Base-by-base conservation (phyloP, 2,888 invertebrate genomes). In the Drosophila peninsularis region DNA sequence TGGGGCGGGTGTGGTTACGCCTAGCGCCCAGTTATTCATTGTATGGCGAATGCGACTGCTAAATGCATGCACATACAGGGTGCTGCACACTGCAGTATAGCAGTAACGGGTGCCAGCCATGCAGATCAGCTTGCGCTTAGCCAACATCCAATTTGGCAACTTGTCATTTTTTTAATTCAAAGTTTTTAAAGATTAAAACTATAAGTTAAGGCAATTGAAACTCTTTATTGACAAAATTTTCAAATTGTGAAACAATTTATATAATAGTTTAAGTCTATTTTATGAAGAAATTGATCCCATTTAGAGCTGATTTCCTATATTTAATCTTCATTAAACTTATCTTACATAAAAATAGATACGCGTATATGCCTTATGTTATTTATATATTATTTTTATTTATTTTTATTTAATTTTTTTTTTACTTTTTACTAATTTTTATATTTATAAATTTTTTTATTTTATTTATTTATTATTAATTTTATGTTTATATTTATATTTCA, bases 31-130 rank as follows among this genome's bases (percentile, higher is more conserved):
- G 37, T 41, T 56, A 65, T 58, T 24, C 73, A 73, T 45, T 67
- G 75, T 45, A 57, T 21, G 52, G 34, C 57, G 49, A 64, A 27
- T 71, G 65, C 64, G 65, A 62, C 66, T 80, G 78, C 64, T 82
- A 81, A 82, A 82, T 84, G 81, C 75, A 87, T 87, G 75, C 78
- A 86, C 54, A 54, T 75, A 86, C 27, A 75, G 87, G 87, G 87
- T 82, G 84, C 13, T 14, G 14, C 37, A 1, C 24, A 11, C 7
- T 24, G 21, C 21, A 44, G 14, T 19, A 7, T 5, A 17, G 11
- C 30, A 5, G 1, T 14, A 42, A 42, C n/a, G 42, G 54, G 54
- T 56, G 44, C 14, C 42, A 13, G 11, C 50, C 19, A 3, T 9
- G 27, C 27, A 6, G 27, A 27, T 27, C 27, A 27, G 27, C 24